phyloP scores from a whole-genome alignment of 2,797 vertebrate genomes.

The Tadarida brasiliensis region DNA sequence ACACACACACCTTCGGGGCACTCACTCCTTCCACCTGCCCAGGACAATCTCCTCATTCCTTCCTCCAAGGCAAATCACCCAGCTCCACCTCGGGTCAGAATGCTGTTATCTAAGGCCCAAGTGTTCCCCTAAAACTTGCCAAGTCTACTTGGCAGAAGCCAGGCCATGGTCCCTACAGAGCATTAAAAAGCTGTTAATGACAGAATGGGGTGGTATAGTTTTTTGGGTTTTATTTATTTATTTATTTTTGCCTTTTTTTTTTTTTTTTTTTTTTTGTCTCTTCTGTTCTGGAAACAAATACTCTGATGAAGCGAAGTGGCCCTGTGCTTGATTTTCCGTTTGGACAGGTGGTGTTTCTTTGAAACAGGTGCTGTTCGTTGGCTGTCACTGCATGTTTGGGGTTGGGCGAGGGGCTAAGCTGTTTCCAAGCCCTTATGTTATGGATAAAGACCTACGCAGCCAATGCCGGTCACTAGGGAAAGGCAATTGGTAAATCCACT shows the following conservation, averaged over 20 bases:
- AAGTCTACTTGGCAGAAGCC: constrained; percentile 58
- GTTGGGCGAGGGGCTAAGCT: constrained; percentile 49
- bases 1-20: background rate
- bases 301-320: background rate
- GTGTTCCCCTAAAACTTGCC: constrained; percentile 56
- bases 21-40: background rate
- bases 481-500: constrained; percentile 71
- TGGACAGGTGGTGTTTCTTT: constrained; percentile 85
- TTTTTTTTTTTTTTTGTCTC: background rate
- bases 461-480: constrained; percentile 70
- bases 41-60: background rate
- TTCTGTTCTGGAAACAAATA: constrained; percentile 65
- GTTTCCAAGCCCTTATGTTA: constrained; percentile 64
- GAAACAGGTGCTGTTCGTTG: constrained; percentile 83
- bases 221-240: background rate
- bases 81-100: constrained; percentile 24
- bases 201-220: background rate
- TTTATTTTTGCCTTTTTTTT: background rate
- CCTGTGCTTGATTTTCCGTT: constrained; percentile 82
- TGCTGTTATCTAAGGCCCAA: background rate
- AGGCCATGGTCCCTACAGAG: background rate
- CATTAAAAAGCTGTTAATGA: constrained; percentile 28
- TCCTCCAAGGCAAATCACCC: background rate
- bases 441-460: constrained; percentile 74
- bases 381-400: constrained; percentile 82